phyloP scores from a whole-genome alignment of 2,113 vertebrate species.

The Eurystomus gularis region DNA sequence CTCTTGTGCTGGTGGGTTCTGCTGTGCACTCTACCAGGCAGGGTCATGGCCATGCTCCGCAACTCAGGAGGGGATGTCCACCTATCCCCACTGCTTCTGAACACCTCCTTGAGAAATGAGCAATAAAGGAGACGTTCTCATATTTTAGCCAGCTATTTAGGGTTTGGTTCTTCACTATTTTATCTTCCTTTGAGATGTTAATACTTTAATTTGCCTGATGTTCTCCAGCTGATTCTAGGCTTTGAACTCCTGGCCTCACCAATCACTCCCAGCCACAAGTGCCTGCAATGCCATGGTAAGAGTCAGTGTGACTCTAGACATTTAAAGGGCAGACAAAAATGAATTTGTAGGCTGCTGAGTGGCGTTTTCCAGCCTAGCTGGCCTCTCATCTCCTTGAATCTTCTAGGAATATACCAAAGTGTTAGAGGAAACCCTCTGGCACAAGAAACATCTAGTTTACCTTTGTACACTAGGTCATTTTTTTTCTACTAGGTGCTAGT shows the following conservation, averaged over 20 bases:
- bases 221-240: background rate
- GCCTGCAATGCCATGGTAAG: background rate
- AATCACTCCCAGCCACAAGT: background rate
- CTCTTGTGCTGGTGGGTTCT: background rate
- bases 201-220: background rate
- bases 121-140: background rate
- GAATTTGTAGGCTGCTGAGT: background rate
- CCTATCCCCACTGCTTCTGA: background rate
- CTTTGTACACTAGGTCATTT: background rate
- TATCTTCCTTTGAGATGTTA: background rate
- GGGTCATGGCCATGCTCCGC: rapidly evolving
- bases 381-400: background rate
- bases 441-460: background rate
- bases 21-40: background rate
- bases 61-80: background rate
- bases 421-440: background rate
- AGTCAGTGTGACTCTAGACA: background rate
- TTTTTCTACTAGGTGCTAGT: background rate
- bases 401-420: background rate
- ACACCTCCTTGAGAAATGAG: background rate
- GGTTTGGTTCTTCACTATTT: background rate
- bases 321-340: background rate
- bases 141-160: background rate
- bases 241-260: background rate
- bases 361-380: background rate